phyloP scores from a whole-genome alignment of 2,888 invertebrate genomes.

The Herminia tarsipennalis region DNA sequence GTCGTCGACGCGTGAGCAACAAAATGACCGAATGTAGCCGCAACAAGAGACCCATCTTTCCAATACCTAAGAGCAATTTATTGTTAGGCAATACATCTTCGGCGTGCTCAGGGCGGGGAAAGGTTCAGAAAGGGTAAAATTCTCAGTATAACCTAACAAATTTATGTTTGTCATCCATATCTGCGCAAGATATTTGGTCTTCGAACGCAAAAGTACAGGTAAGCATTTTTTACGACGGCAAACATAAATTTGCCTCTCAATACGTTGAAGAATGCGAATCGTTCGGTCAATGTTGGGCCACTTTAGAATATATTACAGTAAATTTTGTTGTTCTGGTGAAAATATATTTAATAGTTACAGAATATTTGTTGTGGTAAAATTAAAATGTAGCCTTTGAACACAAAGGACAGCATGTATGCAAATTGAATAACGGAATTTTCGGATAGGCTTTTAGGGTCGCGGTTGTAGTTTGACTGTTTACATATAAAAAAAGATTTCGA shows the following conservation, averaged over 20 bases:
- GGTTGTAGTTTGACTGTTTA: neutral
- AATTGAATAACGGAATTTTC: neutral
- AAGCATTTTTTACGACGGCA: conserved; percentile 28
- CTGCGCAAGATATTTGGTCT: conserved; percentile 21
- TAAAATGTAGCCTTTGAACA: conserved; percentile 14
- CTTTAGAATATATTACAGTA: conserved; percentile 43
- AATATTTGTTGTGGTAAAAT: conserved; percentile 22
- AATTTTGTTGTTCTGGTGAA: conserved; percentile 38
- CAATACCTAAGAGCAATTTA: conserved; percentile 49
- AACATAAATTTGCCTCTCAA: conserved; percentile 44
- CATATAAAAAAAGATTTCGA: no score
- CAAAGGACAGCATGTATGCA: neutral
- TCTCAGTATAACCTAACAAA: conserved; percentile 41
- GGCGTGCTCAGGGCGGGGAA: conserved; percentile 30
- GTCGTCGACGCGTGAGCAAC: conserved; percentile 22
- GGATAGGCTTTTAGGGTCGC: neutral
- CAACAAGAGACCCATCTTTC: conserved; percentile 37
- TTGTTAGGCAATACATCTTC: conserved; percentile 46
- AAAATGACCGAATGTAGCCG: conserved; percentile 43
- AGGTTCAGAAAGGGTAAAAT: conserved; percentile 51
- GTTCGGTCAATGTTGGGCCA: conserved; percentile 49
- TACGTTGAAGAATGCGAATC: conserved; percentile 50
- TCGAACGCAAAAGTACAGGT: conserved; percentile 21
- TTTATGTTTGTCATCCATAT: conserved; percentile 38
- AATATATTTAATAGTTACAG: conserved; percentile 36